These are phyloP conservation scores for Nothura maculosa DNA, from an alignment of 2,797 vertebrate species.

Conservation along the genomic window DNA sequence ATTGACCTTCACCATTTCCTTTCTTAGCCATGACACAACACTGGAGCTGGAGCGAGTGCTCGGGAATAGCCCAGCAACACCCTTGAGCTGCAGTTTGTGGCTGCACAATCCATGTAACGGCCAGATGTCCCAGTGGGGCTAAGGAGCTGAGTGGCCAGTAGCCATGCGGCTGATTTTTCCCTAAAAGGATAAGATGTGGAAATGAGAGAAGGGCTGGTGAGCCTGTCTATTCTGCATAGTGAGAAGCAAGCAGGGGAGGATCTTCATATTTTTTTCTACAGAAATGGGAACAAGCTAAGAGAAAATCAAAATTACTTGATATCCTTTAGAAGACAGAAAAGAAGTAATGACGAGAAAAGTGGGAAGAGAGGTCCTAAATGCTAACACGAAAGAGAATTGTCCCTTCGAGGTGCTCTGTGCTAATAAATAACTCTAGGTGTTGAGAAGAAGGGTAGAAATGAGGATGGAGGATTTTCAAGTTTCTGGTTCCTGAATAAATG, in stretches of 20 bases:
- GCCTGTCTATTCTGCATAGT: neutral
- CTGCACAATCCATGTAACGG: neutral
- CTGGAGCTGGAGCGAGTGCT: neutral
- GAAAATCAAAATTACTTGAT: neutral
- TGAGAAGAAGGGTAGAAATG: neutral
- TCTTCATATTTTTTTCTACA: neutral
- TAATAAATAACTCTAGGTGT: neutral
- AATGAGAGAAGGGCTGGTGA: neutral
- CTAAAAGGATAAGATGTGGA: neutral
- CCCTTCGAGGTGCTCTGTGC: neutral
- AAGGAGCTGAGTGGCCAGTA: neutral
- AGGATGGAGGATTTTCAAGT: neutral
- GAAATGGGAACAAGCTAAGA: neutral
- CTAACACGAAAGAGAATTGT: neutral
- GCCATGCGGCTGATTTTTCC: neutral
- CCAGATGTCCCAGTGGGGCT: neutral
- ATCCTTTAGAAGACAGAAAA: neutral
- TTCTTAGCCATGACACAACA: neutral
- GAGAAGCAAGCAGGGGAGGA: neutral
- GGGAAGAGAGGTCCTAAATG: neutral
- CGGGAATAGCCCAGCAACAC: neutral
- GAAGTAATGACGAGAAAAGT: neutral
- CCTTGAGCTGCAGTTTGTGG: neutral
- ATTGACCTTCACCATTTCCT: neutral
- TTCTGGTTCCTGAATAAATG: neutral